phyloP scores from a whole-genome alignment of 2,888 invertebrate species.

The Erpobdella octoculata region DNA sequence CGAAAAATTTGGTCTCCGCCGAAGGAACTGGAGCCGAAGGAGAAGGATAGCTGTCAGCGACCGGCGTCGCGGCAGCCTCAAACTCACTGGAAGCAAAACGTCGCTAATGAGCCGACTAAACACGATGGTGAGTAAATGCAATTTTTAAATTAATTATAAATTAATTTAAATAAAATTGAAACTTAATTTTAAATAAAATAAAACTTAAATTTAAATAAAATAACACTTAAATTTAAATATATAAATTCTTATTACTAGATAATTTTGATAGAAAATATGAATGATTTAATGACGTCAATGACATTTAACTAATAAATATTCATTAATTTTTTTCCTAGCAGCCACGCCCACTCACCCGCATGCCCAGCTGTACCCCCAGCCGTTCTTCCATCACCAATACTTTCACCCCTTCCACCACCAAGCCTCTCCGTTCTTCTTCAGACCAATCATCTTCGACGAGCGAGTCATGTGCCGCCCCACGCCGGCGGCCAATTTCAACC shows the following conservation, averaged over 20 bases:
- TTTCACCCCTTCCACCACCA: not conserved
- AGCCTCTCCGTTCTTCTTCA: not conserved
- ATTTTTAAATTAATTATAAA: not conserved
- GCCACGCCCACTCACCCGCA: not conserved
- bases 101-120: not conserved
- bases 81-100: too few species aligned
- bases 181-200: not conserved
- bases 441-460: slow-evolving; percentile 16
- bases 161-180: not conserved
- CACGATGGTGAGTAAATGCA: not conserved
- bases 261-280: not conserved
- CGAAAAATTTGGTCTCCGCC: slow-evolving; percentile 17
- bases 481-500: not conserved
- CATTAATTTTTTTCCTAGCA: not conserved
- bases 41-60: not conserved
- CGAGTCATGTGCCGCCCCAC: not conserved
- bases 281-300: not conserved
- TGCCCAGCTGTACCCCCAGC: not conserved
- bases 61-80: too few species aligned
- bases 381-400: not conserved
- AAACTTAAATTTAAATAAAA: not conserved
- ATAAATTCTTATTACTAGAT: not conserved
- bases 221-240: not conserved
- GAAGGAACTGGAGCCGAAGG: not conserved
- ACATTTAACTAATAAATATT: not conserved